Percentiles rank a stretch among this genome's conserved stretches.
These are phyloP conservation scores for Linyphia triangularis DNA, from an alignment of 2,888 invertebrate genomes.

Conservation along the genomic window DNA sequence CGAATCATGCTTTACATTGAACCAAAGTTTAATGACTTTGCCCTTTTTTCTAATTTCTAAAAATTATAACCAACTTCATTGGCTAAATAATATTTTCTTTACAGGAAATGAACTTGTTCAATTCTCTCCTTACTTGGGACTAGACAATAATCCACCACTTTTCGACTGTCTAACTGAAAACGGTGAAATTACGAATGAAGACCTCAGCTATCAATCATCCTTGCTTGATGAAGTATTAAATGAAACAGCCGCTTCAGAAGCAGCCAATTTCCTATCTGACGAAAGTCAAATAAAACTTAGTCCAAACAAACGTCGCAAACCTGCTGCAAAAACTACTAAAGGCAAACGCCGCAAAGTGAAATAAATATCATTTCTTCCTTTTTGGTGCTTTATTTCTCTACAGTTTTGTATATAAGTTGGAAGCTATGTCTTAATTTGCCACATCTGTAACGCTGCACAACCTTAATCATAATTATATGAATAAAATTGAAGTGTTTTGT, in stretches of 20 bases:
- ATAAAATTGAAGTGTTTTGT: not conserved
- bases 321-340: constrained; percentile 11
- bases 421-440: constrained; percentile 29
- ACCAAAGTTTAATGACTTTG: too few relatives aligned
- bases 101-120: constrained; percentile 70
- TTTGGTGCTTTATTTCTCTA: not conserved
- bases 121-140: constrained; percentile 51
- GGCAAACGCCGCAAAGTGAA: constrained; percentile 57
- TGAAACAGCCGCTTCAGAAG: constrained; percentile 14
- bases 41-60: too few relatives aligned
- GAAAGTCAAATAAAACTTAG: not conserved
- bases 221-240: constrained; percentile 28
- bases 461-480: not conserved
- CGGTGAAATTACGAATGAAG: not conserved
- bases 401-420: constrained; percentile 40
- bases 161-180: constrained; percentile 36
- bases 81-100: too few relatives aligned
- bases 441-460: constrained; percentile 33
- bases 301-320: not conserved
- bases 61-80: too few relatives aligned
- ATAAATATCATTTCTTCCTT: not conserved
- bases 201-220: constrained; percentile 2
- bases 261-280: not conserved
- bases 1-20: too few relatives aligned
- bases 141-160: constrained; percentile 37